Evolutionary conservation across 2,797 vertebrate species (phyloP).

Genomic region (Acipenser oxyrinchus): DNA sequence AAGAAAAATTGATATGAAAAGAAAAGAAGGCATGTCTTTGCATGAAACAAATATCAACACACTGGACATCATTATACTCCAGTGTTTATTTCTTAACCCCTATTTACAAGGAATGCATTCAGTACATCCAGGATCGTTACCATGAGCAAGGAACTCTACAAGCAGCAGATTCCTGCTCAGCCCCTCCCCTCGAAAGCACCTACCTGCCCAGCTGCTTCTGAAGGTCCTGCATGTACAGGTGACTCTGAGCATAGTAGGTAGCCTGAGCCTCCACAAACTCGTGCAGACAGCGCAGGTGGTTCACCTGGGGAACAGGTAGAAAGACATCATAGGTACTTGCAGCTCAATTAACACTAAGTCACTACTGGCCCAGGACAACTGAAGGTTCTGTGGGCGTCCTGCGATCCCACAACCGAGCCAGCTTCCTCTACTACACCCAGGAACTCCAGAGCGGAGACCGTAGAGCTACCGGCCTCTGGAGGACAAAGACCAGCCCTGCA

Average conservation of each 20-base stretch:
- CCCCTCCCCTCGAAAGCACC: conserved; percentile 11
- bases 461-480: too few relatives aligned
- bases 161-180: neutral
- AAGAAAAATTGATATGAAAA: conserved; percentile 3
- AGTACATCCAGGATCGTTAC: neutral
- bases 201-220: conserved; percentile 86
- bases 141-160: neutral
- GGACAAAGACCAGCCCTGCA: too few relatives aligned
- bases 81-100: too few relatives aligned
- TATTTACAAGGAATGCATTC: too few relatives aligned
- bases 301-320: conserved; percentile 59
- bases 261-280: conserved; percentile 90
- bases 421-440: too few relatives aligned
- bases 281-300: conserved; percentile 86
- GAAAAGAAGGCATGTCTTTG: neutral
- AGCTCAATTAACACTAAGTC: too few relatives aligned
- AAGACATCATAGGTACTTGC: neutral
- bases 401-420: too few relatives aligned
- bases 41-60: neutral
- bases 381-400: too few relatives aligned
- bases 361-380: too few relatives aligned
- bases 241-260: conserved; percentile 82
- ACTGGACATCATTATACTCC: neutral
- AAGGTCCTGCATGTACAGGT: conserved; percentile 83
- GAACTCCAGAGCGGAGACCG: too few relatives aligned